Conservation (phyloP, 2,797 vertebrate species). For the Etheostoma perlongum region DNA sequence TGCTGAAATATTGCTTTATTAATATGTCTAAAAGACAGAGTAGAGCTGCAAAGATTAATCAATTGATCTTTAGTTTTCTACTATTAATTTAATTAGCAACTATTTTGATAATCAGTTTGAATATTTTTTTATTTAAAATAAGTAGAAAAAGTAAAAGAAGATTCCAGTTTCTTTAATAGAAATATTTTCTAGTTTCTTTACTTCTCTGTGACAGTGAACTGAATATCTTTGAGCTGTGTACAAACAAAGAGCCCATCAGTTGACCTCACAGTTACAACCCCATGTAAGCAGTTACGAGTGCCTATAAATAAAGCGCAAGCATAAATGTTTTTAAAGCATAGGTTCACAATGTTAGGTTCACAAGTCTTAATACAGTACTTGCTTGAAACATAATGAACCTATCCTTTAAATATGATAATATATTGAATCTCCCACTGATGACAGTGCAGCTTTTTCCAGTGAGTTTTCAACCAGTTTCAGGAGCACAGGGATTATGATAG, state of each 20-base stretch:
- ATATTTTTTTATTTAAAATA: too few species aligned
- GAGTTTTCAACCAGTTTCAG: constrained; percentile 12
- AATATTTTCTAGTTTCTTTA: too few species aligned
- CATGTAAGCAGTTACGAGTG: background rate
- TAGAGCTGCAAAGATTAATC: too few species aligned
- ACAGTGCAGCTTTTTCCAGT: background rate
- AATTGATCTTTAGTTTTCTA: too few species aligned
- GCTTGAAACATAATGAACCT: background rate
- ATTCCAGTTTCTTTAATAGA: too few species aligned
- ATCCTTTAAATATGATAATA: background rate
- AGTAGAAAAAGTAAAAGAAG: too few species aligned
- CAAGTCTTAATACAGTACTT: background rate
- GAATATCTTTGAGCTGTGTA: too few species aligned
- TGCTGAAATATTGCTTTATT: background rate
- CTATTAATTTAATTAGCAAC: too few species aligned
- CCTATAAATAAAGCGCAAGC: background rate
- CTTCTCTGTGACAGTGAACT: too few species aligned
- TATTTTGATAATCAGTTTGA: too few species aligned
- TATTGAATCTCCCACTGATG: background rate
- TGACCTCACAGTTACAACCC: too few species aligned
- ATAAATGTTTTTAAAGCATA: background rate
- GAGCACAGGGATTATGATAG: constrained; percentile 1
- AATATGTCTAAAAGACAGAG: too few species aligned
- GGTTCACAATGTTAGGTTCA: background rate
- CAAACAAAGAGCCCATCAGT: background rate